Evolutionary conservation across 2,797 vertebrate species (phyloP).

Genomic region (Macropodus opercularis): DNA sequence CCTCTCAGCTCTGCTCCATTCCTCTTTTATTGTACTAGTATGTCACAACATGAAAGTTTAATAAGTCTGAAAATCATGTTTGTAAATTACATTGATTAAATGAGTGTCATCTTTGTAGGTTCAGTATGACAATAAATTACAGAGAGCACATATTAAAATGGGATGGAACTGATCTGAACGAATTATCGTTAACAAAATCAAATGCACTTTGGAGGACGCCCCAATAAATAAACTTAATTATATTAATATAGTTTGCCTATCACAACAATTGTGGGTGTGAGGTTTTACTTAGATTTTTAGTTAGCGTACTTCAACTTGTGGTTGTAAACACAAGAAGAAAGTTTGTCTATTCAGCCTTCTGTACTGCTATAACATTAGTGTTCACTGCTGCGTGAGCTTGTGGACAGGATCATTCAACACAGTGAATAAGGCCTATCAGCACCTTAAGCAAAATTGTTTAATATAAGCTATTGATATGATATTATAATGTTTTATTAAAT

Average conservation of each 20-base stretch:
- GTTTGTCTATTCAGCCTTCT: slow-evolving; percentile 13
- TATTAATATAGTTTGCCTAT: not conserved
- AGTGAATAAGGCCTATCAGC: slow-evolving; percentile 50
- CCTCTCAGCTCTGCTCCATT: not conserved
- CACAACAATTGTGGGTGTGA: not conserved
- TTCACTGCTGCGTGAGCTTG: slow-evolving; percentile 47
- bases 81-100: slow-evolving; percentile 40
- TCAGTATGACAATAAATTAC: not conserved
- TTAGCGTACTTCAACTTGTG: slow-evolving; percentile 5
- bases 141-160: not conserved
- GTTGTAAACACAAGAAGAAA: slow-evolving; percentile 5
- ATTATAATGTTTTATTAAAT: slow-evolving; percentile 39
- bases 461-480: too few species aligned
- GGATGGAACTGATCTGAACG: slow-evolving; percentile 15
- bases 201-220: not conserved
- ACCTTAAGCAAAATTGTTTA: slow-evolving; percentile 34
- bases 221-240: not conserved
- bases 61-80: slow-evolving; percentile 63
- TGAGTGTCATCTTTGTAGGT: slow-evolving; percentile 4
- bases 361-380: slow-evolving; percentile 44
- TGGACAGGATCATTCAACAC: slow-evolving; percentile 60
- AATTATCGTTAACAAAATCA: not conserved
- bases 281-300: not conserved
- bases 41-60: slow-evolving; percentile 40
- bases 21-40: slow-evolving; percentile 18